Percentiles rank a stretch among this genome's conserved stretches.
phyloP scores from a whole-genome alignment of 2,113 vertebrate genomes.

The Prinia subflava region DNA sequence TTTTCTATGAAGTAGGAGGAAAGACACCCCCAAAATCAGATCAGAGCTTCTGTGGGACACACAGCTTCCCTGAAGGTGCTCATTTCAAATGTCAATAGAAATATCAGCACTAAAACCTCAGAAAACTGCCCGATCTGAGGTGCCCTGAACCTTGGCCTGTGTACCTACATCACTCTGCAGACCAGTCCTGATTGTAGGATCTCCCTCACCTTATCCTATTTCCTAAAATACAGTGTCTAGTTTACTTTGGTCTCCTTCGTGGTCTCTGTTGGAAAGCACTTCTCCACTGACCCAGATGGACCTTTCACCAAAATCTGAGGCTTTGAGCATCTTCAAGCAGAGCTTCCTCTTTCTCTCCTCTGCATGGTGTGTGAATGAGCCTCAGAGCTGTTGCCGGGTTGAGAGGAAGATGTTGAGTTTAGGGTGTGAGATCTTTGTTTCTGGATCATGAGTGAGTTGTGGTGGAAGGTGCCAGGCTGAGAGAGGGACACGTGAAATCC shows the following conservation, averaged over 20 bases:
- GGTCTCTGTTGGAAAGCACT: neutral
- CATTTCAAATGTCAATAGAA: neutral
- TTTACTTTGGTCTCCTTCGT: neutral
- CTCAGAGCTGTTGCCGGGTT: neutral
- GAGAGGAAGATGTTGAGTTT: neutral
- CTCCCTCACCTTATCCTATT: neutral
- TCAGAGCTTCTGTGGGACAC: neutral
- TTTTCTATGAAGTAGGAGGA: neutral
- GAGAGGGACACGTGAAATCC: neutral
- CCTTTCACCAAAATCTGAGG: neutral
- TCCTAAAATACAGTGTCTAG: neutral
- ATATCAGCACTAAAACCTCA: neutral
- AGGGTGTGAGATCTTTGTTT: neutral
- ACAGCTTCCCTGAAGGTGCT: neutral
- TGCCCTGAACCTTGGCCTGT: neutral
- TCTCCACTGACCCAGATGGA: neutral
- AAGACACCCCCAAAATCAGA: neutral
- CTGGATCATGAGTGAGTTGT: neutral
- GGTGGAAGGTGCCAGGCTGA: neutral
- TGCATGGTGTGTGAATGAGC: neutral
- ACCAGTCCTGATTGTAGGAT: rapidly evolving
- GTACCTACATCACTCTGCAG: neutral
- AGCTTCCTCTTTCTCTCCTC: neutral
- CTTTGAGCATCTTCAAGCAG: neutral
- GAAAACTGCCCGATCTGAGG: neutral